A percentile compares a stretch with the other conserved stretches of the same genome.
Evolutionary conservation across 2,113 vertebrate genomes (phyloP).

Genomic region (Halichoeres trimaculatus): DNA sequence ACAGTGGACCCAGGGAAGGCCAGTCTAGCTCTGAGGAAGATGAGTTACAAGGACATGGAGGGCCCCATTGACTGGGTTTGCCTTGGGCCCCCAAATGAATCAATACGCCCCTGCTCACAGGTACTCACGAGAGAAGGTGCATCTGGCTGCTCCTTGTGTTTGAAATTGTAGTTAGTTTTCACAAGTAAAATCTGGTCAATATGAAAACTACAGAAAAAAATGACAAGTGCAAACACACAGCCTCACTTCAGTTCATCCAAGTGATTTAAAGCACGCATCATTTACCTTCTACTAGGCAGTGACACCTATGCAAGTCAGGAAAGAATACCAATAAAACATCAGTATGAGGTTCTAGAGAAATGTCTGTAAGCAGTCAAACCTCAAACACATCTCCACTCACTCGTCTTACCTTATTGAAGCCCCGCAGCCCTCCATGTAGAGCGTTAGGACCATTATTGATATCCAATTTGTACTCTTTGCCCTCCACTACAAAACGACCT

Average conservation of each 20-base stretch:
- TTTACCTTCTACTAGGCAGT: not conserved
- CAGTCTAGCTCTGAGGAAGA: too few relatives aligned
- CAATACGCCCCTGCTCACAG: too few relatives aligned
- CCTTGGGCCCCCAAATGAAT: too few relatives aligned
- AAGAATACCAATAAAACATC: not conserved
- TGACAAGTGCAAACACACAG: not conserved
- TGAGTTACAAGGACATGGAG: too few relatives aligned
- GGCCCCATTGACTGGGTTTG: too few relatives aligned
- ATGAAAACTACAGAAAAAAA: not conserved
- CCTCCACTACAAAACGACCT: slow-evolving; percentile 85
- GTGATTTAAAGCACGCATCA: not conserved
- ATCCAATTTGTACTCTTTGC: slow-evolving; percentile 86
- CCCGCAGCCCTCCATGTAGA: slow-evolving; percentile 90
- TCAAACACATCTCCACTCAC: not conserved
- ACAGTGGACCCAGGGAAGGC: too few relatives aligned
- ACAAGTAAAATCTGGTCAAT: too few relatives aligned
- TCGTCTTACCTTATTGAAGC: slow-evolving; percentile 91
- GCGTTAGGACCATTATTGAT: slow-evolving; percentile 92
- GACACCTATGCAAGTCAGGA: not conserved
- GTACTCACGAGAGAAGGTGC: too few relatives aligned
- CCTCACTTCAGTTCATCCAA: not conserved
- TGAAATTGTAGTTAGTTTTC: too few relatives aligned
- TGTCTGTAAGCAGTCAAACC: too few relatives aligned
- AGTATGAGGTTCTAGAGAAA: not conserved
- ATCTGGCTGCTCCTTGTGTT: too few relatives aligned